Percentiles rank a stretch among this genome's conserved stretches.
Conservation (phyloP, 35 echinoderm and acorn worm species). For the Amphiura filiformis region DNA sequence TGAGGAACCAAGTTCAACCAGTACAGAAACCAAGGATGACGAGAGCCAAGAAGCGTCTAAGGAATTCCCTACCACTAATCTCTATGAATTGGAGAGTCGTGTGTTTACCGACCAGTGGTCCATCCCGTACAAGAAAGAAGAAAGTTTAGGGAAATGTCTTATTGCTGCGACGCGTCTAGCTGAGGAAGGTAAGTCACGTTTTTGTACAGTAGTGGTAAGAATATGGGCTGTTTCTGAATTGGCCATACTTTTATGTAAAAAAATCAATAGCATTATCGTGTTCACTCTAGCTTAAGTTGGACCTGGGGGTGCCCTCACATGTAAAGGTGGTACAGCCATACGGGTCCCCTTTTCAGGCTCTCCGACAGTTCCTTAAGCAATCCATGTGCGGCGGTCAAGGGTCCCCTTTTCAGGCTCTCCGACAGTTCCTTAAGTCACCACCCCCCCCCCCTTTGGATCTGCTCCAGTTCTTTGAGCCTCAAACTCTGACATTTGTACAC, state of each 20-base stretch:
- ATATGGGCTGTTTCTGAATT: background rate
- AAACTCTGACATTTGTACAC: too few species aligned
- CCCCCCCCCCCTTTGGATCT: too few species aligned
- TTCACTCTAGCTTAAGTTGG: too few species aligned
- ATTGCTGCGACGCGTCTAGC: conserved; percentile 83
- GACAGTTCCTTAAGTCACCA: too few species aligned
- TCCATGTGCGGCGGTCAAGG: too few species aligned
- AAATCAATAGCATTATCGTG: background rate
- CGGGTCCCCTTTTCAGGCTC: too few species aligned
- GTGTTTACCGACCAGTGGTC: conserved; percentile 99
- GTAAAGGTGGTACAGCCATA: background rate
- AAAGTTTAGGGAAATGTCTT: conserved; percentile 92
- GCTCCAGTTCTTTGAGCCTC: too few species aligned
- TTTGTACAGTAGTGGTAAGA: background rate
- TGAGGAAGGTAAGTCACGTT: conserved; percentile 60
- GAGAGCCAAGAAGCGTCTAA: conserved; percentile 50
- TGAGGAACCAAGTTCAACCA: conserved; percentile 65
- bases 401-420: too few species aligned
- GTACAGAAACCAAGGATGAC: conserved; percentile 43
- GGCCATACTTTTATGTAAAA: background rate
- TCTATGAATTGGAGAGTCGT: conserved; percentile 88
- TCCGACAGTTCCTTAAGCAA: too few species aligned
- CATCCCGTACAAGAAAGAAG: conserved; percentile 95
- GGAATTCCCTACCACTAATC: conserved; percentile 85
- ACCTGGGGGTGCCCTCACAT: background rate